phyloP scores from a whole-genome alignment of 2,797 vertebrate species.

The Hydrophis major region DNA sequence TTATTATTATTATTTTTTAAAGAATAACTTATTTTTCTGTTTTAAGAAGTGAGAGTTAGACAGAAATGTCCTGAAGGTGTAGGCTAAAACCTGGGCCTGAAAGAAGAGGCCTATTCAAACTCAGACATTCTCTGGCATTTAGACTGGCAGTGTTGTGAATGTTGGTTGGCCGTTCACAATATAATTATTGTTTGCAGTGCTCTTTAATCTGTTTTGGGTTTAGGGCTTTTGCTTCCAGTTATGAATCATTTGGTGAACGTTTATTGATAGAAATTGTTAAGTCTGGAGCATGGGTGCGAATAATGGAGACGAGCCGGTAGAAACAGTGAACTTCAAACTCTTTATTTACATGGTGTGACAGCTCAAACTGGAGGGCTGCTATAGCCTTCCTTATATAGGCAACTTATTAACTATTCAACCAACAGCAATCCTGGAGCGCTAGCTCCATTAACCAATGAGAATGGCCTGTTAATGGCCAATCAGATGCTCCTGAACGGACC shows the following conservation, averaged over 20 bases:
- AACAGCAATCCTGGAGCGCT: no score
- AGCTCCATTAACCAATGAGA: no score
- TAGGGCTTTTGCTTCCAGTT: background rate
- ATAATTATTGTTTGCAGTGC: background rate
- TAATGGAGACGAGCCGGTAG: no score
- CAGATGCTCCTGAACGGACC: no score
- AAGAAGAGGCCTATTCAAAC: background rate
- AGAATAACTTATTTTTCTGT: background rate
- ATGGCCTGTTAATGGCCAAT: no score
- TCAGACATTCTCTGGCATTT: background rate
- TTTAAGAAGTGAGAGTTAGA: background rate
- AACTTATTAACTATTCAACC: no score
- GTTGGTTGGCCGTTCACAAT: background rate
- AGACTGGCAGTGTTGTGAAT: background rate
- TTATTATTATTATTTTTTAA: background rate
- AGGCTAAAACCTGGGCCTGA: background rate
- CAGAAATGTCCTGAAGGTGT: background rate
- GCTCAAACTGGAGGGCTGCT: no score
- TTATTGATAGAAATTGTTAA: background rate
- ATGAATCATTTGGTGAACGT: background rate
- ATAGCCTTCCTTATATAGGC: no score
- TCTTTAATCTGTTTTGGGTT: background rate
- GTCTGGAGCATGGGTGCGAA: no score
- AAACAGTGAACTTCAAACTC: no score
- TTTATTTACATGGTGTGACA: no score